A percentile compares a stretch with the other conserved stretches of the same genome.
These are phyloP conservation scores for Tautogolabrus adspersus DNA, from an alignment of 2,113 vertebrate genomes.

Conservation along the genomic window DNA sequence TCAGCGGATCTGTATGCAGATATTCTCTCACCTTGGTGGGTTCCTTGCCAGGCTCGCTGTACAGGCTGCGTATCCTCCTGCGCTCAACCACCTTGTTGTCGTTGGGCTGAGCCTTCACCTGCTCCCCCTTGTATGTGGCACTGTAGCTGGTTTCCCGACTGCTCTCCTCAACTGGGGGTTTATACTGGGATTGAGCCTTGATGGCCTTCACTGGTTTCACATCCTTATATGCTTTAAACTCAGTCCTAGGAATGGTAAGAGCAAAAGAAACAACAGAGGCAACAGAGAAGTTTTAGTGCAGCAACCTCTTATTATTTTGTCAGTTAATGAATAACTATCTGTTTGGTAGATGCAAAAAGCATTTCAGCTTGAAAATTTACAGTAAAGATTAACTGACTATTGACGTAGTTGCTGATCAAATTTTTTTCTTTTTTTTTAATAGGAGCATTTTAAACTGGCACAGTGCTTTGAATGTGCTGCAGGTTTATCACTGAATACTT, in stretches of 20 bases:
- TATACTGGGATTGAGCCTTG: conserved; percentile 91
- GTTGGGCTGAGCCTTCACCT: conserved; percentile 82
- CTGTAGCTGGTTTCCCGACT: conserved; percentile 95
- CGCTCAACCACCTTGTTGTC: conserved; percentile 94
- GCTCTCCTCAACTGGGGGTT: conserved; percentile 88
- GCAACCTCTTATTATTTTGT: background rate
- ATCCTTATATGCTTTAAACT: conserved; percentile 95
- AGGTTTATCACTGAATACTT: too few species aligned
- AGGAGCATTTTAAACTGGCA: too few species aligned
- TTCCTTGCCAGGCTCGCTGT: conserved; percentile 92
- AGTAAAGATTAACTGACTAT: too few species aligned
- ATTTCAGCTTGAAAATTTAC: too few species aligned
- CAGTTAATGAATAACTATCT: background rate
- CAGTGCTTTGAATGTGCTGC: too few species aligned
- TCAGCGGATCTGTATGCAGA: background rate
- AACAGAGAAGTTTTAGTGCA: background rate
- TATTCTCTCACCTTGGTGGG: conserved; percentile 87
- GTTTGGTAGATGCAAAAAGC: too few species aligned
- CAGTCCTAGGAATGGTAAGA: conserved; percentile 84
- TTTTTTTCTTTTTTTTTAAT: too few species aligned
- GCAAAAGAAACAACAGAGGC: background rate
- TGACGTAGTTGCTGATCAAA: too few species aligned
- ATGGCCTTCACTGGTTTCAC: conserved; percentile 91
- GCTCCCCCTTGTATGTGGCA: conserved; percentile 92
- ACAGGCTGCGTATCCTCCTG: conserved; percentile 96